A percentile compares a stretch with the other conserved stretches of the same genome.
Evolutionary conservation across 2,797 vertebrate genomes (phyloP).

Genomic region (Hoplostethus mediterraneus): DNA sequence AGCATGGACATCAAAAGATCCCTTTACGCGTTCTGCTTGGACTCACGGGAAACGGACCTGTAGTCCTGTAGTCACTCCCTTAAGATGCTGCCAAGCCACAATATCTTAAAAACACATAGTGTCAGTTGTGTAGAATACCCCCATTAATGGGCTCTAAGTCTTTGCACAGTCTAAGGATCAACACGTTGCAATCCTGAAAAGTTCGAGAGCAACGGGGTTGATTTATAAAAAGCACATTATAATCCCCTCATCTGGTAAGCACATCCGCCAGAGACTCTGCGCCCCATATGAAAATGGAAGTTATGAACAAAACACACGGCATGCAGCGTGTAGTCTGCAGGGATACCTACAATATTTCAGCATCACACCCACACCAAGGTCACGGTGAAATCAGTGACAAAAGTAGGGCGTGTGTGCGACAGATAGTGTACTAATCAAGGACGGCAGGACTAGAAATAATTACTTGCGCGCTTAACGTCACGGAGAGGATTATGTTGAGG

Average conservation of each 20-base stretch:
- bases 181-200: slow-evolving; percentile 63
- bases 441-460: slow-evolving; percentile 55
- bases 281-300: neutral
- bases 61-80: slow-evolving; percentile 65
- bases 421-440: slow-evolving; percentile 40
- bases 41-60: slow-evolving; percentile 94
- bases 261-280: slow-evolving; percentile 4
- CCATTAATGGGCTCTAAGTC: slow-evolving; percentile 45
- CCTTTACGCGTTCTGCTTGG: slow-evolving; percentile 94
- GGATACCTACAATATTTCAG: slow-evolving; percentile 24
- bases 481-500: slow-evolving; percentile 54
- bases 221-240: slow-evolving; percentile 69
- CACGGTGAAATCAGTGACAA: slow-evolving; percentile 21
- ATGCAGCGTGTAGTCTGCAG: slow-evolving; percentile 26
- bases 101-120: slow-evolving; percentile 15
- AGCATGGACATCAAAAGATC: slow-evolving; percentile 91
- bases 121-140: slow-evolving; percentile 46
- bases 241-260: slow-evolving; percentile 56
- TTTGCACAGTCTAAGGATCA: slow-evolving; percentile 65
- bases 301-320: slow-evolving; percentile 15
- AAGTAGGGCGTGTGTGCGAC: slow-evolving; percentile 26
- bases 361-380: slow-evolving; percentile 11
- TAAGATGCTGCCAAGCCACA: neutral
- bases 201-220: slow-evolving; percentile 49
- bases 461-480: slow-evolving; percentile 48